phyloP scores from a whole-genome alignment of 2,797 vertebrate genomes.

The Rhinichthys osculus region DNA sequence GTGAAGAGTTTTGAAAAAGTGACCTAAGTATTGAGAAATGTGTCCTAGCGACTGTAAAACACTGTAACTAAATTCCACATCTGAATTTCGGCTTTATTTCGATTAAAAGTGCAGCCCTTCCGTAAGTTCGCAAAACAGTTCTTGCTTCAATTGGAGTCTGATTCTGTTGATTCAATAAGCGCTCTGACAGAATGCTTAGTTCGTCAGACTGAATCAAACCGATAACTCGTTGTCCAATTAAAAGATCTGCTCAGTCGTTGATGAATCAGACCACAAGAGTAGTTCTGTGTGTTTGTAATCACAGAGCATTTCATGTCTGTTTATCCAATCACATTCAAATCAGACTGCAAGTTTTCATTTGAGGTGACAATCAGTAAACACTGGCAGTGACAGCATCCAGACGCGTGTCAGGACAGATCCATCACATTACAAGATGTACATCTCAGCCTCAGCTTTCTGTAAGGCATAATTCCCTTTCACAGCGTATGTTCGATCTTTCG shows the following conservation, averaged over 20 bases:
- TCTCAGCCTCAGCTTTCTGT: neutral
- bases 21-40: no score
- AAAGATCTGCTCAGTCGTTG: neutral
- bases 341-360: neutral
- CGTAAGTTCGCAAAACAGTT: no score
- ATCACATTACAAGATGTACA: neutral
- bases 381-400: neutral
- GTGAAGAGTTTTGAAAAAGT: no score
- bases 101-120: no score
- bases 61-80: no score
- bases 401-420: neutral
- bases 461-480: neutral
- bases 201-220: neutral
- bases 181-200: neutral
- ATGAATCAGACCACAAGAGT: neutral
- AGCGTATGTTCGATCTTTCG: neutral
- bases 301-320: neutral
- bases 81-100: no score
- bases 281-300: neutral
- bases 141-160: neutral
- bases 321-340: slow-evolving; percentile 9
- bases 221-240: neutral
- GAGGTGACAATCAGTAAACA: neutral
- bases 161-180: neutral
- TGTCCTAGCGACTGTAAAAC: no score